phyloP scores from a whole-genome alignment of 2,888 invertebrate genomes.

The Drosophila longiperda region DNA sequence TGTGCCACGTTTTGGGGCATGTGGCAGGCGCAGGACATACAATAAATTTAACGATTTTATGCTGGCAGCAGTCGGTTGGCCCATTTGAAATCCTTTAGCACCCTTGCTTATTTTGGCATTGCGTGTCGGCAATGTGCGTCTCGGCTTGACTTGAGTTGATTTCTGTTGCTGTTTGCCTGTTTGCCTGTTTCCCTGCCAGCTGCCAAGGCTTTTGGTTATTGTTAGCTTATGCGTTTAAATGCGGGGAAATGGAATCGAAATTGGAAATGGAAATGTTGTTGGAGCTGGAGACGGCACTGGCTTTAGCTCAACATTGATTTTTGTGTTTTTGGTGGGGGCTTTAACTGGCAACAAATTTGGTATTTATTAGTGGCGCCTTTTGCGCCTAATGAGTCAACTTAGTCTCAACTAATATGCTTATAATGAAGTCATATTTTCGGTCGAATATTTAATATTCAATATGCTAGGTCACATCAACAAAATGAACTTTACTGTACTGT shows the following conservation, averaged over 20 bases:
- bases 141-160: slow-evolving; percentile 19
- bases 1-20: slow-evolving; percentile 6
- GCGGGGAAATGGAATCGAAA: slow-evolving; percentile 4
- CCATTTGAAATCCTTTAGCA: slow-evolving; percentile 69
- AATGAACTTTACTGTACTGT: slow-evolving; percentile 16
- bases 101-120: slow-evolving; percentile 44
- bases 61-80: slow-evolving; percentile 54
- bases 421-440: slow-evolving; percentile 42
- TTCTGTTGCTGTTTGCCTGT: slow-evolving; percentile 2
- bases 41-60: slow-evolving; percentile 77
- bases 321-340: slow-evolving; percentile 25
- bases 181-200: slow-evolving; percentile 33
- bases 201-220: slow-evolving; percentile 58
- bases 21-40: slow-evolving; percentile 30
- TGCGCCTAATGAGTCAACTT: slow-evolving; percentile 30
- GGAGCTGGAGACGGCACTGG: slow-evolving; percentile 18
- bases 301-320: slow-evolving; percentile 61
- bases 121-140: slow-evolving; percentile 64
- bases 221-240: slow-evolving; percentile 29
- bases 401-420: slow-evolving; percentile 36
- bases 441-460: not conserved
- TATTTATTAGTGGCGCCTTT: slow-evolving; percentile 44
- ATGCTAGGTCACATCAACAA: slow-evolving; percentile 19
- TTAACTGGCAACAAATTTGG: slow-evolving; percentile 29
- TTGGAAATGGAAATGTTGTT: slow-evolving; percentile 16